These are phyloP conservation scores for Chiloscyllium plagiosum DNA, from an alignment of 2,113 vertebrate species.

Conservation along the genomic window DNA sequence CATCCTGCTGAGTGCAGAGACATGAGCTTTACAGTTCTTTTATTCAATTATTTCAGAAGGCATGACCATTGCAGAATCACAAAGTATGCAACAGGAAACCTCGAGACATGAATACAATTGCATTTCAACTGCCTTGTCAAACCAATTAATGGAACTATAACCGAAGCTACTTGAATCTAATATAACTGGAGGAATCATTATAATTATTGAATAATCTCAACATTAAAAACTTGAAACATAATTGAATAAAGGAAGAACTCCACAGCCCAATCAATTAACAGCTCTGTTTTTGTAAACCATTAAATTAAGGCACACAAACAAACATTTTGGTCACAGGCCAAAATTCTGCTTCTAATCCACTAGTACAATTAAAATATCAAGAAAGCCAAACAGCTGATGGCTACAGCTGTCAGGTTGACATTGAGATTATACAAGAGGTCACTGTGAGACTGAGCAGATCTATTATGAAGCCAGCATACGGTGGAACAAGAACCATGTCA, in stretches of 20 bases:
- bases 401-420: neutral
- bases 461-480: neutral
- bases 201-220: neutral
- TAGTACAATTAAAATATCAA: neutral
- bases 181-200: neutral
- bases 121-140: neutral
- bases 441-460: constrained; percentile 12
- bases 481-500: constrained; percentile 23
- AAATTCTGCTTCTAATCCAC: neutral
- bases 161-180: neutral
- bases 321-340: neutral
- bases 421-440: neutral
- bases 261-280: neutral
- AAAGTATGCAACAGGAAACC: neutral
- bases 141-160: neutral
- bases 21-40: neutral
- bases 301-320: neutral
- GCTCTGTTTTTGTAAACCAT: neutral
- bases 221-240: neutral
- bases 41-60: neutral
- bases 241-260: neutral
- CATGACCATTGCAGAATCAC: neutral
- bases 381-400: neutral
- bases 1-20: neutral
- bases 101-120: neutral